Conservation (phyloP, 2,797 vertebrate genomes). For the Numenius phaeopus region DNA sequence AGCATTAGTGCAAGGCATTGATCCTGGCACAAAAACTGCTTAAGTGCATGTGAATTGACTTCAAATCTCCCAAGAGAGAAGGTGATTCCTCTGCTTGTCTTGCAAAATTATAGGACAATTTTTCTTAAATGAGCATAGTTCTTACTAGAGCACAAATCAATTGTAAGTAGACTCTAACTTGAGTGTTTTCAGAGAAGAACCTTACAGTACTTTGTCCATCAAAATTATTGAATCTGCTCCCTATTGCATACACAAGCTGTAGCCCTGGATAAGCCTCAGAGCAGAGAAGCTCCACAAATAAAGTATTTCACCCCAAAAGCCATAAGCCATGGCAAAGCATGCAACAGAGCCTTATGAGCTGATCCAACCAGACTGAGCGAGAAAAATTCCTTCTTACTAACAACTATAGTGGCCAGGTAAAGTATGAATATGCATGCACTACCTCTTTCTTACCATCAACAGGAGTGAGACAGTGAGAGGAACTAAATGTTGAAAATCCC, state of each 20-base stretch:
- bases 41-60: background rate
- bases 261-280: background rate
- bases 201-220: background rate
- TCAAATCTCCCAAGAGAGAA: background rate
- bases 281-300: background rate
- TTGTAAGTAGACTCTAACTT: background rate
- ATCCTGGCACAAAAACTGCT: background rate
- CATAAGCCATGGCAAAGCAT: background rate
- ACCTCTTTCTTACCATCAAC: background rate
- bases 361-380: background rate
- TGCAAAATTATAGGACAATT: background rate
- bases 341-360: background rate
- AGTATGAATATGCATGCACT: background rate
- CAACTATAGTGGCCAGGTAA: background rate
- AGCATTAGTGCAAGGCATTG: background rate
- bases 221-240: background rate
- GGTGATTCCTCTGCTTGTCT: background rate
- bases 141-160: background rate
- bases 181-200: background rate
- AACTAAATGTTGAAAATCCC: background rate
- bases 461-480: background rate
- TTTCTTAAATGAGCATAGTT: background rate
- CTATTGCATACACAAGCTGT: background rate
- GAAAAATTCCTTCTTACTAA: background rate
- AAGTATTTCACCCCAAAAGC: background rate